Evolutionary conservation across 2,113 vertebrate genomes (phyloP), one percentile per base, ranked within the genome.

Genomic region (Notothenia coriiceps): DNA sequence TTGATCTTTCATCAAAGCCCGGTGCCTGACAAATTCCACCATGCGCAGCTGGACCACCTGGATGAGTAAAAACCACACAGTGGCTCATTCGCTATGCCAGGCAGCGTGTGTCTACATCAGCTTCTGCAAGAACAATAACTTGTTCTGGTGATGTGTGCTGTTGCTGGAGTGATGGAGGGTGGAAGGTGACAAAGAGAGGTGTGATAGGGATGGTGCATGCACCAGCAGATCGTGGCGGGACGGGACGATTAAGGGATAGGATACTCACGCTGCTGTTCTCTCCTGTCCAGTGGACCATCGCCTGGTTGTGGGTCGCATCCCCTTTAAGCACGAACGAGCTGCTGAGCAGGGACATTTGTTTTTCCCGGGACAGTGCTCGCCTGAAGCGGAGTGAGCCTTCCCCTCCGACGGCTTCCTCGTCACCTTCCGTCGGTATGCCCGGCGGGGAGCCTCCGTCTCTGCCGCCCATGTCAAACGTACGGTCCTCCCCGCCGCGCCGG

Each of bases 211-310:
- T 40, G 71, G 62, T n/a, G 79, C 68, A 12, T 33, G 70, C 50
- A 76, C 54, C 63, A 56, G 66, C 25, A 49, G 74, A 18, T 72
- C 65, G 67, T 55, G 82, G 74, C 70, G 59, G 72, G 77, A 84
- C 80, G 25, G 80, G 63, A 59, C 47, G 46, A 62, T 50, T 12
- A 3, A 44, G 50, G 70, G 57, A 13, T 43, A 17, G 22, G 67
- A 11, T 93, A 98, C 98, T 99, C 87, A 99, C 98, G 92, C 98
- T 98, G 96, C 98, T 99, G 95, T 98, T 98, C 90, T 98, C 96
- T 65, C 98, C 98, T 25, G 98, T 99, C 98, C 98, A 99, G 95
- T 99, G 98, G 90, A 99, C 98, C 97, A 99, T 99, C 90, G 98
- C 98, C 95, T 99, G 98, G 94, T 99, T 99, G 95, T 99, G 98